These are phyloP conservation scores for Pedionomus torquatus DNA, from an alignment of 2,113 vertebrate species.

Conservation along the genomic window DNA sequence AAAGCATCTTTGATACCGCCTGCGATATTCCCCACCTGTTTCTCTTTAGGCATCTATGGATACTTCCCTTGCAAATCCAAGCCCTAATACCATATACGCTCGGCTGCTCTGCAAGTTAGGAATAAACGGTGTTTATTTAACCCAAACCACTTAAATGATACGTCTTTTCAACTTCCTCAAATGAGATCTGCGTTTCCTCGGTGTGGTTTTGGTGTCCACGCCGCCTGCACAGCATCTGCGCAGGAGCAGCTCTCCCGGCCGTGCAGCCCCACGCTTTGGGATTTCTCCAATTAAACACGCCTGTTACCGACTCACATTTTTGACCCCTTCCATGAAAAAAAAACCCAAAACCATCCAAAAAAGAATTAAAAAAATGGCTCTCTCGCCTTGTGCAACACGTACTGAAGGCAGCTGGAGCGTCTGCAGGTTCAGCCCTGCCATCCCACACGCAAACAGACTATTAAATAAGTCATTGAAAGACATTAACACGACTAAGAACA, in stretches of 20 bases:
- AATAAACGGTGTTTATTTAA: not conserved
- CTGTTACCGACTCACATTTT: not conserved
- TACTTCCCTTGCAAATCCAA: not conserved
- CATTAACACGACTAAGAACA: accelerated
- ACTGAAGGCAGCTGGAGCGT: not conserved
- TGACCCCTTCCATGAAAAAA: not conserved
- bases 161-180: not conserved
- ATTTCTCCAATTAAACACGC: not conserved
- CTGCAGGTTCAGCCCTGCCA: not conserved
- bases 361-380: not conserved
- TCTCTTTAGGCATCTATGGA: not conserved
- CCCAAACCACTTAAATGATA: not conserved
- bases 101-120: not conserved
- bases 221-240: not conserved
- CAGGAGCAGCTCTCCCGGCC: not conserved
- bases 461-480: not conserved
- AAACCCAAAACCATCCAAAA: too few relatives aligned
- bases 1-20: not conserved
- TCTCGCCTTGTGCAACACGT: not conserved
- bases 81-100: accelerated
- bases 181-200: not conserved
- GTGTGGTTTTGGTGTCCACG: not conserved
- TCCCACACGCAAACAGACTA: not conserved
- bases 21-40: not conserved
- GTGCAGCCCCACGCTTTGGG: not conserved